Percentiles rank a stretch among this genome's conserved stretches.
phyloP scores from a whole-genome alignment of 2,888 invertebrate genomes.

The Oconnorella tubifera region DNA sequence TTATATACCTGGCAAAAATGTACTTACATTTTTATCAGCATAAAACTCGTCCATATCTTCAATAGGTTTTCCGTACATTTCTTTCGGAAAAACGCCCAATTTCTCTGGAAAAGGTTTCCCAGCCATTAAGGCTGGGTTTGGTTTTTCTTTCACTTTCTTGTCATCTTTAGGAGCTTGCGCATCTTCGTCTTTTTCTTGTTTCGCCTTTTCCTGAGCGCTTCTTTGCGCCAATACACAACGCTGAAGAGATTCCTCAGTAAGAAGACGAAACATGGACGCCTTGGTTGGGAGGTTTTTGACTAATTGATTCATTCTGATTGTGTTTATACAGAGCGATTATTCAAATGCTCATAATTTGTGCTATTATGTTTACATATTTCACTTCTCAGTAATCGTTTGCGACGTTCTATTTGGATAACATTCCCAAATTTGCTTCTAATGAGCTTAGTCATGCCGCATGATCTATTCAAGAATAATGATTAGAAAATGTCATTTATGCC shows the following conservation, averaged over 20 bases:
- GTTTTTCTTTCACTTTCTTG: neutral
- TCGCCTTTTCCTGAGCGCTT: neutral
- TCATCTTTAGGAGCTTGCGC: neutral
- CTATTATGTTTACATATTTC: too few relatives aligned
- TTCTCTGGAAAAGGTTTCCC: slow-evolving; percentile 84
- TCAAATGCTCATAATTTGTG: too few relatives aligned
- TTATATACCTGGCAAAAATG: too few relatives aligned
- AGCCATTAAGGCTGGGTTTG: neutral
- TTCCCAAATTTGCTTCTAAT: too few relatives aligned
- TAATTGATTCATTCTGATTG: neutral
- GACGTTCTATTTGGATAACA: too few relatives aligned
- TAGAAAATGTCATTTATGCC: too few relatives aligned
- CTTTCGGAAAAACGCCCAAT: slow-evolving; percentile 85
- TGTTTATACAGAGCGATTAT: too few relatives aligned
- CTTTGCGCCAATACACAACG: neutral
- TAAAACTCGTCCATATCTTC: slow-evolving; percentile 97
- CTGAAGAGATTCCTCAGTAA: neutral
- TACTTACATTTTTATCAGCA: slow-evolving; percentile 89
- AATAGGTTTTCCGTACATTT: slow-evolving; percentile 92
- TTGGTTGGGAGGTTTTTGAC: neutral
- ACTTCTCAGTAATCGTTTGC: too few relatives aligned
- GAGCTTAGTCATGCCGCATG: too few relatives aligned
- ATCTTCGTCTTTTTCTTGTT: neutral
- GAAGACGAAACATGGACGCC: neutral
- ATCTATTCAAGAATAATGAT: too few relatives aligned